Base-by-base conservation (phyloP, 1,140 invertebrate species). In the Lepidurus couesii region DNA sequence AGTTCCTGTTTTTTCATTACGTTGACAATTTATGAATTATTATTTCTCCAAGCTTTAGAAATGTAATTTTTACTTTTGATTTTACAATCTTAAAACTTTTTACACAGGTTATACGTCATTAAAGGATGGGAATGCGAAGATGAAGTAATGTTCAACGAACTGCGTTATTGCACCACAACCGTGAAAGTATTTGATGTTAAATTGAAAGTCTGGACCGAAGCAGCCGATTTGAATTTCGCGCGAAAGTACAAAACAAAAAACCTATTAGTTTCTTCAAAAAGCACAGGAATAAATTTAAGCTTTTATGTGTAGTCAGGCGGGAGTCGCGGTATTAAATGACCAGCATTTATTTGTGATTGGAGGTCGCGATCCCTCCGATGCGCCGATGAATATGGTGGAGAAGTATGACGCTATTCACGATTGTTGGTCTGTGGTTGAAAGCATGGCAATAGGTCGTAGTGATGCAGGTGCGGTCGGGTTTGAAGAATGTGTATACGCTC, bases 391-490 rank as follows among this genome's bases (percentile, higher is more conserved):
- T 83, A 93, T 92, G 1, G 93, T 96, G 2, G 94, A 96, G 85
- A 90, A 90, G 82, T 95, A 94, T 83, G 89, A 92, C 83, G 91
- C 90, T 1, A 90, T 91, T 82, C 90, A 86, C 77, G 90, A 93
- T 83, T 87, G 87, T 24, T 96, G 94, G 94, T 86, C 88, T 10
- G 74, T 13, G 7, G 86, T 88, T 80, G 87, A 90, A n/a, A 88
- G 90, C 24, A 96, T 96, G 95, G 95, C 93, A 92, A 83, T 95
- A 93, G 83, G 95, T 84, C 88, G 94, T 77, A 94, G 93, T 82
- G 94, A 94, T 74, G 93, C 94, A n/a, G 94, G 94, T 53, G 92
- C 95, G 1, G 91, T 93, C 16, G 89, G 93, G 73, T 90, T 93
- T 83, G 89, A 93, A 84, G 92, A 91, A 44, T 91, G 90, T 82